A percentile compares a stretch with the other conserved stretches of the same genome.
Conservation (phyloP, 2,113 vertebrate genomes). For the Hydrochoerus hydrochaeris region DNA sequence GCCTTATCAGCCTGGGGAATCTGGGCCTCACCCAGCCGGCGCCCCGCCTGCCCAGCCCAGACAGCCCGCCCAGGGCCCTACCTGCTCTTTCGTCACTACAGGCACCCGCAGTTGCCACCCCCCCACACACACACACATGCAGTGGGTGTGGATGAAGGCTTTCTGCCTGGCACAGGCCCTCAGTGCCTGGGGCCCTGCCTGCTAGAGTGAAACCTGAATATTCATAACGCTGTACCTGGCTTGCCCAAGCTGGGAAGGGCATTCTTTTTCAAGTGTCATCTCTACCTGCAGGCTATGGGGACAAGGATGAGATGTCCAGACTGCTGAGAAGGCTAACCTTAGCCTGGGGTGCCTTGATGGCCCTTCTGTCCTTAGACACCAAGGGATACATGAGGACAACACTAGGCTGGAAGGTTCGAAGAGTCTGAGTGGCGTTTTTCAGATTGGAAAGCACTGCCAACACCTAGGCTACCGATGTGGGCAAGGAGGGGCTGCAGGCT, state of each 20-base stretch:
- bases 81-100: conserved; percentile 75
- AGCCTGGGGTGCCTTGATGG: neutral
- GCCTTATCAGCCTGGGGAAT: conserved; percentile 80
- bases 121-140: neutral
- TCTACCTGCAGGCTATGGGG: conserved; percentile 52
- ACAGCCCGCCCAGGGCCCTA: conserved; percentile 73
- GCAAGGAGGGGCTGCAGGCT: neutral
- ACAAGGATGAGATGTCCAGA: neutral
- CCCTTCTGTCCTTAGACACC: conserved; percentile 16
- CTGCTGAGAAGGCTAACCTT: conserved; percentile 11
- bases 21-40: conserved; percentile 79
- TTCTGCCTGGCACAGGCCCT: conserved; percentile 12
- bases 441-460: neutral
- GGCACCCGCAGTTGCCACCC: neutral
- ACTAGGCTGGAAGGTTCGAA: neutral
- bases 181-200: conserved; percentile 39
- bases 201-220: conserved; percentile 32
- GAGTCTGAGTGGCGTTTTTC: neutral
- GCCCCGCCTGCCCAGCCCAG: conserved; percentile 64
- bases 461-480: neutral
- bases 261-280: conserved; percentile 40
- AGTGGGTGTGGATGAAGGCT: conserved; percentile 46
- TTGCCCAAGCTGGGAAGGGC: conserved; percentile 35
- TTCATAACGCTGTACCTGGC: neutral
- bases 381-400: neutral